Conservation (phyloP, 2,113 vertebrate genomes). For the Clarias gariepinus region DNA sequence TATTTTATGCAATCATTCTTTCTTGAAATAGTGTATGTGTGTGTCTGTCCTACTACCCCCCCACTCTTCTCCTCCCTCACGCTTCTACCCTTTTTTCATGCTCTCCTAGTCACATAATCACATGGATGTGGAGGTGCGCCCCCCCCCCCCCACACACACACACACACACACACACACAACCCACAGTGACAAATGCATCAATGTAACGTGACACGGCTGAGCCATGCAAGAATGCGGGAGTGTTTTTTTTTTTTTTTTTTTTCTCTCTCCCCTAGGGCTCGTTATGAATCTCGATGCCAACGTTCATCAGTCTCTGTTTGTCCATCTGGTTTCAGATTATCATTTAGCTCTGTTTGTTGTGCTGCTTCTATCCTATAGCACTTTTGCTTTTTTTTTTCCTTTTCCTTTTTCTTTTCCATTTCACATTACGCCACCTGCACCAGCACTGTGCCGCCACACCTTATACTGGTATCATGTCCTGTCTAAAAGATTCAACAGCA, state of each 20-base stretch:
- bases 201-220: slow-evolving; percentile 10
- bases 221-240: slow-evolving; percentile 10
- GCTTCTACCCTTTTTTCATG: not conserved
- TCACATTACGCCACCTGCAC: slow-evolving; percentile 6
- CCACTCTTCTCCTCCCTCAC: slow-evolving; percentile 49
- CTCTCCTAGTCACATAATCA: slow-evolving; percentile 57
- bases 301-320: slow-evolving; percentile 25
- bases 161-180: no score
- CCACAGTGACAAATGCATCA: slow-evolving; percentile 25
- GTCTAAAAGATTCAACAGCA: not conserved
- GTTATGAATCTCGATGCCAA: slow-evolving; percentile 19
- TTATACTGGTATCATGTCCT: not conserved
- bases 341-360: not conserved
- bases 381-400: not conserved
- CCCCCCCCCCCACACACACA: no score
- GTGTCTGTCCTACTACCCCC: slow-evolving; percentile 48
- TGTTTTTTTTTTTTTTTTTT: not conserved
- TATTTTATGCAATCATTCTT: slow-evolving; percentile 72
- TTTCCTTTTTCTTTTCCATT: not conserved
- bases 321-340: slow-evolving; percentile 17
- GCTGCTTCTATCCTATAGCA: not conserved
- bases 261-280: not conserved
- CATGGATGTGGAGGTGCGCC: slow-evolving; percentile 28
- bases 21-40: slow-evolving; percentile 65
- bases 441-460: not conserved